Percentiles rank a stretch among this genome's conserved stretches.
Evolutionary conservation across 2,888 invertebrate genomes (phyloP).

Genomic region (Pherbina coryleti): DNA sequence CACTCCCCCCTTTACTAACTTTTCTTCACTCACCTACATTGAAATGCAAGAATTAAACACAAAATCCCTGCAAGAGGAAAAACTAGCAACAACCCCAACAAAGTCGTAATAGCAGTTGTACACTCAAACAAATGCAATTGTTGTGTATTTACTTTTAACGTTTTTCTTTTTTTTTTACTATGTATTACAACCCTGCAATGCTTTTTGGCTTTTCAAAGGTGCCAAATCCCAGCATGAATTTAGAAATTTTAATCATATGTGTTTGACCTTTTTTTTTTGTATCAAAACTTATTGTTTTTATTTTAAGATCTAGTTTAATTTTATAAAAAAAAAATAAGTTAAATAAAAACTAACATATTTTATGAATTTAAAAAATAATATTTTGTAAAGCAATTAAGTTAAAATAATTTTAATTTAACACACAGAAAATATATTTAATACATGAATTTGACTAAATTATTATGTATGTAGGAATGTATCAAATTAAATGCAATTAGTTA

Average conservation of each 20-base stretch:
- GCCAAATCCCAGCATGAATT: slow-evolving; percentile 7
- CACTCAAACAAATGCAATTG: no score
- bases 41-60: background rate
- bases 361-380: slow-evolving; percentile 32
- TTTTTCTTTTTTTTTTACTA: no score
- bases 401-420: slow-evolving; percentile 45
- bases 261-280: background rate
- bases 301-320: slow-evolving; percentile 28
- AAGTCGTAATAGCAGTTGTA: no score
- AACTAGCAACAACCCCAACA: background rate
- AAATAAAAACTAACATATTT: slow-evolving; percentile 27
- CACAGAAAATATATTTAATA: slow-evolving; percentile 5
- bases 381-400: slow-evolving; percentile 36
- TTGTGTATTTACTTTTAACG: no score
- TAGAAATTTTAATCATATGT: background rate
- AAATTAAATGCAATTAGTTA: slow-evolving; percentile 27
- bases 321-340: slow-evolving; percentile 41
- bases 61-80: background rate
- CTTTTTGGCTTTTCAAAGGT: background rate
- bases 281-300: background rate
- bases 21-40: no score
- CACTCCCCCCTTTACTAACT: no score
- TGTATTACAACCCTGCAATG: no score
- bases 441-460: slow-evolving; percentile 4
- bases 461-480: slow-evolving; percentile 11